Base-by-base conservation (phyloP, 2,797 vertebrate species). In the Enteromius fasciolatus region DNA sequence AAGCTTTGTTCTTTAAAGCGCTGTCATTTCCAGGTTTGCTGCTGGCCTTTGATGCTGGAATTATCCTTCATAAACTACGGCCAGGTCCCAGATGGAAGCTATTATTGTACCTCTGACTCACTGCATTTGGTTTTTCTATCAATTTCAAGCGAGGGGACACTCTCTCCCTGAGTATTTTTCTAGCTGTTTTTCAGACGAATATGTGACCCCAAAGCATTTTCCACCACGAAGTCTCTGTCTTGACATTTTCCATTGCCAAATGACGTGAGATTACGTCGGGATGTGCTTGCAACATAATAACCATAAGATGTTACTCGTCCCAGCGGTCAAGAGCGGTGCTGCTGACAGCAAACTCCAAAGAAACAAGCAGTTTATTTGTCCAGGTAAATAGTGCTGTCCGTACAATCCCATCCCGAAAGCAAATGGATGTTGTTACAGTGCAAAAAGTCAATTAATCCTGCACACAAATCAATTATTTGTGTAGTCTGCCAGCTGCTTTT, bases 41-140 rank as follows among this genome's bases (percentile, higher is more conserved):
- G 81, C 83, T 66, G 80, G 78, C 80, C 82, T 86, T 87, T 88
- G 80, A 87, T 86, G 84, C 78, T 82, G 83, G 84, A 87, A 84
- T 88, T 87, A 85, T 80, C 82, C 64, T 88, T 85, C 64, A 83
- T 88, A 88, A 88, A 87, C 86, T 81, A 67, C 44, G 90, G 86
- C 88, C 85, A 84, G 75, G 76, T 87, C 88, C 87, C 89, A 91
- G 81, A 87, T 90, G 88, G 88, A 91, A 90, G 86, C 80, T 78
- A 89, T 90, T 90, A 88, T 80, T 84, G 77, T 72, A 83, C 69
- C 82, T 86, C 87, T 85, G 87, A 92, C 87, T 90, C 90, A 89
- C 76, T 84, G 69, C 87, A 76, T 88, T 90, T 88, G 86, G 84
- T 89, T 89, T 90, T 87, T 85, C 84, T 87, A 89, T 90, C 86